Conservation (phyloP, 2,888 invertebrate species). For the Plutella xylostella region DNA sequence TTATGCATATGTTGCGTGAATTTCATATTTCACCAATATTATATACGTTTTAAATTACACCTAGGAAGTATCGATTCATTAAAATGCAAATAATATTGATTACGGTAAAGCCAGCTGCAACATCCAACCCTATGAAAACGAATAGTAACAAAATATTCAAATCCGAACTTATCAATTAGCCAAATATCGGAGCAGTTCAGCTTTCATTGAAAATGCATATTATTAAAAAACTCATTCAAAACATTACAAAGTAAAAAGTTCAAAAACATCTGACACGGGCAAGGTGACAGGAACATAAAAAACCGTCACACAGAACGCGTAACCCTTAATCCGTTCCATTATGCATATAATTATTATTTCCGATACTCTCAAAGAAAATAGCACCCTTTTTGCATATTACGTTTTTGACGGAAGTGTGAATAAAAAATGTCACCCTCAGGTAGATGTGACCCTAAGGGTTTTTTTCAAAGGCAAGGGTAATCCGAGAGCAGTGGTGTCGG, state of each 20-base stretch:
- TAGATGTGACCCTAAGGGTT: conserved; percentile 54
- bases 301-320: conserved; percentile 49
- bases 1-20: conserved; percentile 3
- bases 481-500: conserved; percentile 44
- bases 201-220: conserved; percentile 51
- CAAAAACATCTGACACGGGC: conserved; percentile 47
- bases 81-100: neutral
- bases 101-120: neutral
- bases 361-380: conserved; percentile 64
- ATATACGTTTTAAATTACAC: neutral
- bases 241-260: conserved; percentile 34
- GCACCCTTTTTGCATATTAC: conserved; percentile 65
- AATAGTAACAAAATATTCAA: conserved; percentile 13
- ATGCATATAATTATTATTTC: conserved; percentile 71
- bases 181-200: conserved; percentile 37
- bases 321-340: conserved; percentile 64
- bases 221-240: conserved; percentile 37
- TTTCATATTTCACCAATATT: no score
- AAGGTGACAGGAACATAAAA: conserved; percentile 61
- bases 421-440: conserved; percentile 67
- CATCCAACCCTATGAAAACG: neutral
- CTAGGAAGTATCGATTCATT: neutral
- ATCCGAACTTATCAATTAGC: conserved; percentile 41
- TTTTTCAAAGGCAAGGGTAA: conserved; percentile 48
- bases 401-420: conserved; percentile 65